Evolutionary conservation across 2,888 invertebrate genomes (phyloP).

Genomic region (Panzeria rudis): DNA sequence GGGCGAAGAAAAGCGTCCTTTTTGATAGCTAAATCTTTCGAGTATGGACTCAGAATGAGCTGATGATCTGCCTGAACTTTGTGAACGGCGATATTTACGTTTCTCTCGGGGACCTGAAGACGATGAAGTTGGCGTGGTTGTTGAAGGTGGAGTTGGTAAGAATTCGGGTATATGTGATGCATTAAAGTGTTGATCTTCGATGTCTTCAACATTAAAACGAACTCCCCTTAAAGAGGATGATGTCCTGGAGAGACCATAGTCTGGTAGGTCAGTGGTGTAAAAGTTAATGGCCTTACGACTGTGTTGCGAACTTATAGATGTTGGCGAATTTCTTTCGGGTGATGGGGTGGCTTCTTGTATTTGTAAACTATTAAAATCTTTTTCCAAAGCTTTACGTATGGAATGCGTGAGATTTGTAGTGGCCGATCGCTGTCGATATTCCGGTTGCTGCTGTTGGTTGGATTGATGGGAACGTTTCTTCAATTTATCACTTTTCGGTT

Average conservation of each 20-base stretch:
- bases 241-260: slow-evolving; percentile 75
- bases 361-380: slow-evolving; percentile 76
- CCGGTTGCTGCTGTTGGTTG: slow-evolving; percentile 32
- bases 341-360: slow-evolving; percentile 78
- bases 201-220: slow-evolving; percentile 77
- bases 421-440: slow-evolving; percentile 72
- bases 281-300: slow-evolving; percentile 74
- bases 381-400: slow-evolving; percentile 75
- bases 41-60: slow-evolving; percentile 80
- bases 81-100: slow-evolving; percentile 81
- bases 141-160: slow-evolving; percentile 76
- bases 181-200: slow-evolving; percentile 28
- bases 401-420: slow-evolving; percentile 75
- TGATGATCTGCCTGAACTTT: slow-evolving; percentile 76
- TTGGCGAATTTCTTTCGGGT: slow-evolving; percentile 43
- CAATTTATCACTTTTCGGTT: slow-evolving; percentile 29
- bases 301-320: slow-evolving; percentile 25
- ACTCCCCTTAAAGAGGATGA: slow-evolving; percentile 80
- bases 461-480: slow-evolving; percentile 34
- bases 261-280: slow-evolving; percentile 75
- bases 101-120: slow-evolving; percentile 79
- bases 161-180: slow-evolving; percentile 64
- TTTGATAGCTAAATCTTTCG: slow-evolving; percentile 81
- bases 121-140: slow-evolving; percentile 75
- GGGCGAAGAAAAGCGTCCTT: slow-evolving; percentile 81